Percentiles rank a stretch among this genome's conserved stretches.
These are phyloP conservation scores for Campopleginae sp. DNA, from an alignment of 2,888 invertebrate species.

Conservation along the genomic window DNA sequence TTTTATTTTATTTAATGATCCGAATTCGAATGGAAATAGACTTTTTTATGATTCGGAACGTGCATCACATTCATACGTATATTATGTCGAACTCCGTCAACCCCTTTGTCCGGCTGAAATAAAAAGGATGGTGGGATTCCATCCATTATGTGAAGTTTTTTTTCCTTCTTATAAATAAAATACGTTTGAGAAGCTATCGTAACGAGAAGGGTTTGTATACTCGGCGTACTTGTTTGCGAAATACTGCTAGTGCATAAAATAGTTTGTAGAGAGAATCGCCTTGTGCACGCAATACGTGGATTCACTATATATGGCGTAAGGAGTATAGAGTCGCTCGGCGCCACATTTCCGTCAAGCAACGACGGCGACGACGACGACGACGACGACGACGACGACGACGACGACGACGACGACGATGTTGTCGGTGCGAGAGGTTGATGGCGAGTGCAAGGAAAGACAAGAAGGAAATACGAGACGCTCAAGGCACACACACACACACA, in stretches of 20 bases:
- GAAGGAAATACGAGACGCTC: constrained; percentile 60
- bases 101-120: neutral
- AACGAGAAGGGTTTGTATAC: neutral
- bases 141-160: neutral
- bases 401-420: constrained; percentile 21
- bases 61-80: neutral
- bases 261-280: constrained; percentile 19
- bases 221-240: constrained; percentile 34
- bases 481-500: constrained; percentile 16
- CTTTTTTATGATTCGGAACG: neutral
- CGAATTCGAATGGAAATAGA: neutral
- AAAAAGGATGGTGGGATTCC: neutral
- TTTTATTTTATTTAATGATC: neutral
- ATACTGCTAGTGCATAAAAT: constrained; percentile 46
- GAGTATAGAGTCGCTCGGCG: constrained; percentile 59
- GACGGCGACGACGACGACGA: neutral
- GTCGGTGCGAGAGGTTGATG: constrained; percentile 34
- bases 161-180: neutral
- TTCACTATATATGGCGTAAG: constrained; percentile 4
- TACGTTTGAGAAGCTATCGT: constrained; percentile 3
- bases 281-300: constrained; percentile 5
- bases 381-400: constrained; percentile 17
- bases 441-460: constrained; percentile 34
- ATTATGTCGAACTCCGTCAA: neutral
- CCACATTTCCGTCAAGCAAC: constrained; percentile 62